A percentile compares a stretch with the other conserved stretches of the same genome.
Evolutionary conservation across 2,113 vertebrate species (phyloP).

Genomic region (Phasianus colchicus): DNA sequence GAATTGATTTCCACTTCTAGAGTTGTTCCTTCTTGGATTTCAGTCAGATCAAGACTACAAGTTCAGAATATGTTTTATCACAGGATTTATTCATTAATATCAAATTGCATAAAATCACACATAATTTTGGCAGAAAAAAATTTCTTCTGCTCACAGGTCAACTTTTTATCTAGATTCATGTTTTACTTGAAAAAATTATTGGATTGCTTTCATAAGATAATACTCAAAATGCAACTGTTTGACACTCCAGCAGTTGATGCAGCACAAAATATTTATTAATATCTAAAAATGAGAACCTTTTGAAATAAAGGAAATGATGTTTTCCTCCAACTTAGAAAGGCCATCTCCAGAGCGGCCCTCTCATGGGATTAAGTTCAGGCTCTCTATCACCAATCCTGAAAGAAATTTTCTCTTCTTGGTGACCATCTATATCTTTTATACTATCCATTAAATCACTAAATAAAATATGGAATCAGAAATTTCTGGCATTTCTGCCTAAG

Average conservation of each 20-base stretch:
- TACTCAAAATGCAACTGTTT: neutral
- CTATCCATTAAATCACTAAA: neutral
- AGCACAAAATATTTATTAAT: neutral
- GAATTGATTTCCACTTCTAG: neutral
- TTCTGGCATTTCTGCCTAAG: neutral
- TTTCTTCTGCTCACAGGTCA: neutral
- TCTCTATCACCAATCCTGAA: neutral
- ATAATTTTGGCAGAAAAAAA: neutral
- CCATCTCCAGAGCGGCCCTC: fast-evolving
- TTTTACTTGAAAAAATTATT: neutral
- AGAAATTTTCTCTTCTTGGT: neutral
- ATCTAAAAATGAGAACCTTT: neutral
- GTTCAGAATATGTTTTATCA: neutral
- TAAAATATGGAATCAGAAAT: neutral
- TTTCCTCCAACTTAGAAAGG: neutral
- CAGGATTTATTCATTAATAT: neutral
- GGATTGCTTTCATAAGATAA: neutral
- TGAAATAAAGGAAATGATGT: neutral
- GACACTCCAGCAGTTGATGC: neutral
- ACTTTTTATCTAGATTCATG: neutral
- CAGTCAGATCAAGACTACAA: neutral
- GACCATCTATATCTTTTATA: neutral
- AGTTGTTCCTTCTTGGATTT: neutral
- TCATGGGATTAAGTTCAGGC: neutral
- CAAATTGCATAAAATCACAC: neutral